These are phyloP conservation scores for Nephotettix cincticeps DNA, from an alignment of 1,140 invertebrate species.

Conservation along the genomic window DNA sequence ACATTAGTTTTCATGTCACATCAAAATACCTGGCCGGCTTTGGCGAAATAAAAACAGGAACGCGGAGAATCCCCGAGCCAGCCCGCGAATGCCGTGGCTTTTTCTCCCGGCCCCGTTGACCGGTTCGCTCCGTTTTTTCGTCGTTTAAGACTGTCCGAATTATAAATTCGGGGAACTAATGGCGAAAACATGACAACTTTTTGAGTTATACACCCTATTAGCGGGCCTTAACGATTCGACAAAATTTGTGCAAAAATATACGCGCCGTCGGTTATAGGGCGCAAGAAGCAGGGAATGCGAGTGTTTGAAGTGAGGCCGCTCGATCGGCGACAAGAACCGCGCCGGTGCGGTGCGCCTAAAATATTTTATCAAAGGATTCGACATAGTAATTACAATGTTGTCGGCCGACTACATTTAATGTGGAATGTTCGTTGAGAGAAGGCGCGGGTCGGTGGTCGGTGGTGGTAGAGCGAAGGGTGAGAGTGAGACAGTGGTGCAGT, in stretches of 20 bases:
- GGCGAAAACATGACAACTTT: constrained; percentile 28
- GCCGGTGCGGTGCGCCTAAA: not conserved
- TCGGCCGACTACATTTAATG: not conserved
- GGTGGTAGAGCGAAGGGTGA: too few relatives aligned
- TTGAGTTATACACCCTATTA: constrained; percentile 29
- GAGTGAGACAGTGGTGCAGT: too few relatives aligned
- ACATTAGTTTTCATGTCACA: constrained; percentile 27
- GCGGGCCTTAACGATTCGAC: constrained; percentile 21
- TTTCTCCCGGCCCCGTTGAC: constrained; percentile 19
- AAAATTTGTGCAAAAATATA: constrained; percentile 29
- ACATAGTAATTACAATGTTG: constrained; percentile 22
- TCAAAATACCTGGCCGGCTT: constrained; percentile 26
- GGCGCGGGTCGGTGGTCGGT: too few relatives aligned
- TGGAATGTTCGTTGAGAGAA: too few relatives aligned
- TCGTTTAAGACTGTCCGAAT: constrained; percentile 25
- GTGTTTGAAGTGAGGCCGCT: constrained; percentile 18
- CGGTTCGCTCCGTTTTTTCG: constrained; percentile 9
- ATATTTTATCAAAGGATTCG: constrained; percentile 14
- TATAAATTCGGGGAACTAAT: constrained; percentile 25
- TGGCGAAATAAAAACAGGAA: constrained; percentile 22
- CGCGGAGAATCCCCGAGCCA: constrained; percentile 14
- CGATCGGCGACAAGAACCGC: not conserved
- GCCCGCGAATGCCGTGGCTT: constrained; percentile 14
- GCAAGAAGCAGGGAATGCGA: constrained; percentile 8
- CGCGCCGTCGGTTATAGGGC: constrained; percentile 8